phyloP scores from a whole-genome alignment of 1,140 invertebrate genomes.

The Berghia stephanieae region DNA sequence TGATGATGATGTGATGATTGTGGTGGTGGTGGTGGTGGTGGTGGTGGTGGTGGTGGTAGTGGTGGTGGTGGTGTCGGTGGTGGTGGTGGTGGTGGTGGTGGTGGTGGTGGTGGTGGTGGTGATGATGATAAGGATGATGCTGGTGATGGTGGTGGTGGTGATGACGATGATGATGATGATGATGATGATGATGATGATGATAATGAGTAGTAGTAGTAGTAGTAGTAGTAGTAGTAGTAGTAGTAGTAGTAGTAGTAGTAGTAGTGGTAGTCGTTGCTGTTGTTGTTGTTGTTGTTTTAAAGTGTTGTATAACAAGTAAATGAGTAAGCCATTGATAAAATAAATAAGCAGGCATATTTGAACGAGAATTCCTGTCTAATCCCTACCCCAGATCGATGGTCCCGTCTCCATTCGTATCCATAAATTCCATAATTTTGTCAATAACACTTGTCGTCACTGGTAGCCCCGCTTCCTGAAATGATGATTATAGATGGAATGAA shows the following conservation, averaged over 20 bases:
- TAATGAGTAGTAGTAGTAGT: too few relatives aligned
- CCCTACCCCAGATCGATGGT: constrained; percentile 47
- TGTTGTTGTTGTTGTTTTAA: too few relatives aligned
- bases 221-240: not conserved
- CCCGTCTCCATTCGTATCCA: constrained; percentile 48
- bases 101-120: not conserved
- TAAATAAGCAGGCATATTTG: not conserved
- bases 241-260: not conserved
- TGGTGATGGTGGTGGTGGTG: too few relatives aligned
- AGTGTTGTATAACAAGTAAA: not conserved
- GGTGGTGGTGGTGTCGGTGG: too few relatives aligned
- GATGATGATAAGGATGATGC: too few relatives aligned
- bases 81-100: not conserved
- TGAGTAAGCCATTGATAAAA: not conserved
- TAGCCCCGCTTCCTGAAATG: constrained; percentile 49
- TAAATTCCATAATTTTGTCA: constrained; percentile 49
- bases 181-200: not conserved
- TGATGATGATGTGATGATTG: too few relatives aligned
- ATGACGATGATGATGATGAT: not conserved
- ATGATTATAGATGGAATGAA: too few relatives aligned
- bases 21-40: not conserved
- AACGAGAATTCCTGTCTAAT: too few relatives aligned
- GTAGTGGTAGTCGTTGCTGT: not conserved
- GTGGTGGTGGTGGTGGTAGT: too few relatives aligned
- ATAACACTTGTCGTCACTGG: constrained; percentile 45